phyloP scores from a whole-genome alignment of 1,140 invertebrate species.

The Cydia splendana region DNA sequence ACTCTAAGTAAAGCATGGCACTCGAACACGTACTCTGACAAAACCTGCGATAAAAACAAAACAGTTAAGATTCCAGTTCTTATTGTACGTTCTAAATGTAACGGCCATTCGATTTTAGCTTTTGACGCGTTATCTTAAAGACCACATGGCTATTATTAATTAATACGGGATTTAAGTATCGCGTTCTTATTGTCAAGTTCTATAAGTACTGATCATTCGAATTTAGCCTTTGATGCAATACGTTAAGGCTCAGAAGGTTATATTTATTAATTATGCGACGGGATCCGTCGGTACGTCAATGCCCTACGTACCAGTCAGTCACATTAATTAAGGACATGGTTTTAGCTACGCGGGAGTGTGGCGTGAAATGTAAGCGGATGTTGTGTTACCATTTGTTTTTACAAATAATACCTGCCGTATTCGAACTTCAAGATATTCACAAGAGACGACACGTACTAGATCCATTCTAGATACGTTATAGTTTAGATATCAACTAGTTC shows the following conservation, averaged over 20 bases:
- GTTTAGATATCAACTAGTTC: too few relatives aligned
- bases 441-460: too few relatives aligned
- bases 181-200: background rate
- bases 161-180: slow-evolving; percentile 11
- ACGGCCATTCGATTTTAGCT: background rate
- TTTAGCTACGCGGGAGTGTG: background rate
- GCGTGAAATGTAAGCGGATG: background rate
- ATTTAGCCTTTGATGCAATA: slow-evolving; percentile 33
- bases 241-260: slow-evolving; percentile 37
- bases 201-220: slow-evolving; percentile 28
- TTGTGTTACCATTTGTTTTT: background rate
- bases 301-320: slow-evolving; percentile 38
- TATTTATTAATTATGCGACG: background rate
- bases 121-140: background rate
- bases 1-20: background rate
- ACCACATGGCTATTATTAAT: background rate
- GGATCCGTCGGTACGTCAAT: slow-evolving; percentile 36
- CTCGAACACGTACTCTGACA: background rate
- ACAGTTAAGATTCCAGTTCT: background rate
- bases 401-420: too few relatives aligned
- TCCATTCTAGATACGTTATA: too few relatives aligned
- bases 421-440: too few relatives aligned
- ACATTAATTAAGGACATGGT: slow-evolving; percentile 51
- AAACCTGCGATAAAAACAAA: background rate
- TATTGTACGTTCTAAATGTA: background rate